These are phyloP conservation scores for Dysmachus trigonus DNA, from an alignment of 2,888 invertebrate genomes.

Conservation along the genomic window DNA sequence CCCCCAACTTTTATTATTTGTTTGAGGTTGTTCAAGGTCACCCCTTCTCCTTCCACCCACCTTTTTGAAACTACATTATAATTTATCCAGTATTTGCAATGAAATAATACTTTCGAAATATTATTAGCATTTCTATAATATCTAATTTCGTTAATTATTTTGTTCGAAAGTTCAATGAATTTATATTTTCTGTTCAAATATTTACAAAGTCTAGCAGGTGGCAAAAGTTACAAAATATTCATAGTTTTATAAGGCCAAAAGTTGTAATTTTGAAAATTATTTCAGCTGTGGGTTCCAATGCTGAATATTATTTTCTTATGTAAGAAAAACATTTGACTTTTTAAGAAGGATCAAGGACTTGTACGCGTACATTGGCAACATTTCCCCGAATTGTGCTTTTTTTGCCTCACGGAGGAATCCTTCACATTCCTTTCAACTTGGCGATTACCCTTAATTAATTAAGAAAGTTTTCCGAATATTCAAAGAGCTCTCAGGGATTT, in stretches of 20 bases:
- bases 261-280: too few species aligned
- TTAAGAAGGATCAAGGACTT: background rate
- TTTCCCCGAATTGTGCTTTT: background rate
- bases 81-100: too few species aligned
- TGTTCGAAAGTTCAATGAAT: too few species aligned
- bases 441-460: background rate
- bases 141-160: too few species aligned
- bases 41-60: too few species aligned
- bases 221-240: background rate
- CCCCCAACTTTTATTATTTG: too few species aligned
- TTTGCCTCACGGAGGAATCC: background rate
- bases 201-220: too few species aligned
- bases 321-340: background rate
- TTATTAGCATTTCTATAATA: too few species aligned
- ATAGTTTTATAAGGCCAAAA: background rate
- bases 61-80: too few species aligned
- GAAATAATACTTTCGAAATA: too few species aligned
- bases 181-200: too few species aligned
- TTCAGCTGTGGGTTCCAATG: background rate
- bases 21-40: too few species aligned
- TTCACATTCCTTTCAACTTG: background rate
- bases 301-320: background rate
- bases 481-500: background rate
- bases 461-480: background rate
- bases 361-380: background rate